Evolutionary conservation across 2,113 vertebrate genomes (phyloP).

Genomic region (Neodontobutis hainanensis): DNA sequence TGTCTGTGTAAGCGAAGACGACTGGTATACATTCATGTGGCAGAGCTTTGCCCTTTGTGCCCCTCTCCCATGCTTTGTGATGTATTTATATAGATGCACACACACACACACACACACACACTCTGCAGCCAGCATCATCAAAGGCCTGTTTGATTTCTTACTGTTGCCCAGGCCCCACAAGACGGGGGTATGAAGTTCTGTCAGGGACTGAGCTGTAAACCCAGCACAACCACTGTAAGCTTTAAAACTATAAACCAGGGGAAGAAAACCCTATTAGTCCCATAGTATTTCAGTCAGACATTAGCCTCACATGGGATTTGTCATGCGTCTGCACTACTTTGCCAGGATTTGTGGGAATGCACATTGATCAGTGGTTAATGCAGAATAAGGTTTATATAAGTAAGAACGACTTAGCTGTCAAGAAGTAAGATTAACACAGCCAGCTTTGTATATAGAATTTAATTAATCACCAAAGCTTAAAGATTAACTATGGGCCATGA

Average conservation of each 20-base stretch:
- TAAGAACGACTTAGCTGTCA: not conserved
- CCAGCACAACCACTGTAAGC: slow-evolving; percentile 32
- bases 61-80: slow-evolving; percentile 53
- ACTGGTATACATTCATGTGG: not conserved
- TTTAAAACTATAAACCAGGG: slow-evolving; percentile 43
- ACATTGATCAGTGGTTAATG: slow-evolving; percentile 15
- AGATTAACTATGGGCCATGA: too few species aligned
- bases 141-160: slow-evolving; percentile 66
- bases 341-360: slow-evolving; percentile 28
- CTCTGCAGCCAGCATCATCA: slow-evolving; percentile 60
- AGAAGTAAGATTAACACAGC: not conserved
- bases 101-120: slow-evolving; percentile 25
- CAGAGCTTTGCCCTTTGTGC: slow-evolving; percentile 46
- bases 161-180: slow-evolving; percentile 54
- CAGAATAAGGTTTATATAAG: not conserved
- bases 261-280: slow-evolving; percentile 18
- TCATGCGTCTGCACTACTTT: slow-evolving; percentile 18
- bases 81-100: slow-evolving; percentile 69
- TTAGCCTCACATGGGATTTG: slow-evolving; percentile 36
- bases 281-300: slow-evolving; percentile 52
- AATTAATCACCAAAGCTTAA: too few species aligned
- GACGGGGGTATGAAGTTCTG: slow-evolving; percentile 40
- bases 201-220: slow-evolving; percentile 53
- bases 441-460: too few species aligned
- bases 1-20: not conserved